Base-by-base conservation (phyloP, 2,113 vertebrate genomes). In the Chamaea fasciata region DNA sequence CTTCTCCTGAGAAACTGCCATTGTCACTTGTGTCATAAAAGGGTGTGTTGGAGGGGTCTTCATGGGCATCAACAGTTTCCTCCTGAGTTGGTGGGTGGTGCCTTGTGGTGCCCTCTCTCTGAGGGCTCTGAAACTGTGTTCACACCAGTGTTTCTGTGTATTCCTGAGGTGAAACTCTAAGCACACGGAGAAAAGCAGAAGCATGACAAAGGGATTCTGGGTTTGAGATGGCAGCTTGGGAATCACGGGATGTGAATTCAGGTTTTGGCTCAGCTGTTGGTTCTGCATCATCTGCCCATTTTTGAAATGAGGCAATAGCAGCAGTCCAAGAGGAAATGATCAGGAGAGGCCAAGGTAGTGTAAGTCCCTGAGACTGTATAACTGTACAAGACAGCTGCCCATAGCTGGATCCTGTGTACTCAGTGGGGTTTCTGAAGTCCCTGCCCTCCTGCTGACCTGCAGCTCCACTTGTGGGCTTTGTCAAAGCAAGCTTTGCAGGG, bases 171-270 rank as follows among this genome's bases (percentile, higher is more conserved):
- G 50, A 56, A 73, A 69, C 65, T 62, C 26, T 42, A 49, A 41
- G 14, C 11, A 22, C 7, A 10, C 1, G 8, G 42, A 62, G 42
- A 69, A 80, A 59, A 78, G 28, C 35, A 81, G 24, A 47, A 68
- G 13, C 0, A 0, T 82, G 64, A 18, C 9, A 56, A n/a, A 63
- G 8, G 8, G 9, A 4, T 41, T 80, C 39, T 81, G 47, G 12
- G 5, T 71, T 47, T 78, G 64, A 55, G 16, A 11, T 7, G 28
- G 35, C n/a, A 59, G 15, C 33, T 37, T 67, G 80, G 52, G 21
- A 77, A 49, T 55, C 60, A 35, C 1, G 10, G 24, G 13, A 22
- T 2, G 1, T 46, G 46, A 63, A 44, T 60, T 76, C 28, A 33
- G 18, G 23, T 9, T 75, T 82, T 84, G 62, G 22, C 27, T 87